Evolutionary conservation across 2,113 vertebrate species (phyloP).

Genomic region (Salvelinus namaycush): DNA sequence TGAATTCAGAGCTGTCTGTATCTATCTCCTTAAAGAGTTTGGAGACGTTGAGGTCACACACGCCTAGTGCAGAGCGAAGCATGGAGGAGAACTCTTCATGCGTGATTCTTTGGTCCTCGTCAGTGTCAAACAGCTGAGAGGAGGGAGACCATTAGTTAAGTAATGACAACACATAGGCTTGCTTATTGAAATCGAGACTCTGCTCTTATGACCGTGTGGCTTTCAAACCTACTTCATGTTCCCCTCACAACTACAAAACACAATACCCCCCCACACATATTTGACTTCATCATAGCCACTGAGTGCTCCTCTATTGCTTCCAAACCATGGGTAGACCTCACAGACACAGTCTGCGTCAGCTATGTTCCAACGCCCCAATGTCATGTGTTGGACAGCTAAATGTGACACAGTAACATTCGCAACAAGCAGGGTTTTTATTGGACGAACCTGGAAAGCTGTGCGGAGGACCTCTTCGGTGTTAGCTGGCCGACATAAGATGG

Average conservation of each 20-base stretch:
- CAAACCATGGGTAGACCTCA: neutral
- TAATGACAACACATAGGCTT: neutral
- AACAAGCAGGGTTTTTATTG: neutral
- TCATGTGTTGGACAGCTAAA: conserved; percentile 28
- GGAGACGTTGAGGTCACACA: conserved; percentile 84
- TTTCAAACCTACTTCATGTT: conserved; percentile 27
- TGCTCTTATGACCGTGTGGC: conserved; percentile 16
- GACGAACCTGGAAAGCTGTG: conserved; percentile 89
- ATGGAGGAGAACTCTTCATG: conserved; percentile 85
- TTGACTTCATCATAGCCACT: conserved; percentile 47
- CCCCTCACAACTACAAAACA: conserved; percentile 27
- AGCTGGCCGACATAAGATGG: conserved; percentile 89
- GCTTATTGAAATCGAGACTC: neutral
- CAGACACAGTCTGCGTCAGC: conserved; percentile 6
- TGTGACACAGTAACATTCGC: neutral
- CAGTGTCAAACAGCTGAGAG: conserved; percentile 88
- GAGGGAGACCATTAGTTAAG: neutral
- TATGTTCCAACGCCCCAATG: neutral
- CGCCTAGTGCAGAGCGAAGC: conserved; percentile 86
- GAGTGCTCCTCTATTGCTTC: conserved; percentile 29
- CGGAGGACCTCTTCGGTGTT: conserved; percentile 92
- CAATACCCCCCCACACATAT: conserved; percentile 19
- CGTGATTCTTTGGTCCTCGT: conserved; percentile 87
- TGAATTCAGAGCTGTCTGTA: conserved; percentile 76
- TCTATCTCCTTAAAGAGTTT: conserved; percentile 91